Conservation (phyloP, 2,113 vertebrate species). For the Paralichthys olivaceus region DNA sequence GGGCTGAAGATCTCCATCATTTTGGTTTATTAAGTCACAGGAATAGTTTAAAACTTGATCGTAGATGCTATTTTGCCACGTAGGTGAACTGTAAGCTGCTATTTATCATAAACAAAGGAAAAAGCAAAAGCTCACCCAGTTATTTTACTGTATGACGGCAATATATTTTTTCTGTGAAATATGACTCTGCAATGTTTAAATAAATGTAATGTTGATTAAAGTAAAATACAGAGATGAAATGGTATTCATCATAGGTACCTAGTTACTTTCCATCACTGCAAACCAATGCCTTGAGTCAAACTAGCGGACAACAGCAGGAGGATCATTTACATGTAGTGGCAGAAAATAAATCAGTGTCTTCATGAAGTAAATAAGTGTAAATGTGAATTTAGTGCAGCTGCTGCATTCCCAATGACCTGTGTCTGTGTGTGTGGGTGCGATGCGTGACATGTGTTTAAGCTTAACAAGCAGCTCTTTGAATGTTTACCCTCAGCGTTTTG, state of each 20-base stretch:
- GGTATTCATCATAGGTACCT: no score
- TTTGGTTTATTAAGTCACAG: no score
- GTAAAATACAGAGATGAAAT: no score
- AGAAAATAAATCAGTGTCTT: conserved; percentile 11
- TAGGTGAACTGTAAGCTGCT: no score
- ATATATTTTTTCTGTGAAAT: no score
- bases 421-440: conserved; percentile 17
- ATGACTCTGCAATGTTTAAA: background rate
- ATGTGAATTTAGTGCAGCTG: conserved; percentile 40
- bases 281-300: background rate
- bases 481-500: conserved; percentile 55
- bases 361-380: conserved; percentile 22
- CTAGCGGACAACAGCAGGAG: background rate
- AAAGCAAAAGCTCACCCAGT: no score
- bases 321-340: background rate
- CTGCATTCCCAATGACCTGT: background rate
- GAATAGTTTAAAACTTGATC: no score
- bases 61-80: no score
- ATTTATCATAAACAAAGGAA: no score
- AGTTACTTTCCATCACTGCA: background rate
- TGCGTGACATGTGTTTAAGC: conserved; percentile 55
- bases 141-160: no score
- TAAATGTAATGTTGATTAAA: background rate
- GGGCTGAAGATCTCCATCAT: no score
- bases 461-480: conserved; percentile 57